Percentiles rank a stretch among this genome's conserved stretches.
Conservation (phyloP, 2,888 invertebrate genomes). For the Byasa hedistus region DNA sequence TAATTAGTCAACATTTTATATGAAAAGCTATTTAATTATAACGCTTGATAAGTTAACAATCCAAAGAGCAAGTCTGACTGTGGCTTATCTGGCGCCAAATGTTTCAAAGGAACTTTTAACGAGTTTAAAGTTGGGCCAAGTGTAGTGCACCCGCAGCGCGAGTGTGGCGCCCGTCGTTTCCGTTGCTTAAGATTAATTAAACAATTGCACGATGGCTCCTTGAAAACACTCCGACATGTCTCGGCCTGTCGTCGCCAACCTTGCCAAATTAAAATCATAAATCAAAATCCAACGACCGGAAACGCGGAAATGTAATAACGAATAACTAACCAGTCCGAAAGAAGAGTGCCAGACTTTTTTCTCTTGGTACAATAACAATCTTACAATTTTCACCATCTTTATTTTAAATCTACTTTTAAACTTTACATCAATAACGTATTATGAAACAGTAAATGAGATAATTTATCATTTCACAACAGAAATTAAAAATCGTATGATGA, state of each 20-base stretch:
- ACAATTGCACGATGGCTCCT: slow-evolving; percentile 79
- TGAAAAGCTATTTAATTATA: slow-evolving; percentile 72
- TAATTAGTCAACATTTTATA: slow-evolving; percentile 48
- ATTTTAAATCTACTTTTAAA: not conserved
- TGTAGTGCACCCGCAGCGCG: slow-evolving; percentile 67
- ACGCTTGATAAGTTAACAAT: slow-evolving; percentile 77
- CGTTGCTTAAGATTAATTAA: slow-evolving; percentile 77
- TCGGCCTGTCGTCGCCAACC: slow-evolving; percentile 78
- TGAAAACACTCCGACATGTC: slow-evolving; percentile 80
- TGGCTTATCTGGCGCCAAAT: slow-evolving; percentile 80
- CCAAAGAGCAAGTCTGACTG: slow-evolving; percentile 72
- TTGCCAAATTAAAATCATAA: slow-evolving; percentile 79
- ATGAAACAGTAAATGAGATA: not conserved
- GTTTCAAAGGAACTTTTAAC: slow-evolving; percentile 79
- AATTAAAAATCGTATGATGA: slow-evolving; percentile 24
- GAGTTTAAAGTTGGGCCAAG: slow-evolving; percentile 78
- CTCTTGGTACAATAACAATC: slow-evolving; percentile 42
- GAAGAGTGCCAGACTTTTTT: slow-evolving; percentile 29
- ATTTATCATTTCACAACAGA: slow-evolving; percentile 24
- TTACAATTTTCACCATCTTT: not conserved
- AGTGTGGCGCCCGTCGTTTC: slow-evolving; percentile 59
- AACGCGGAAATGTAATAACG: slow-evolving; percentile 73
- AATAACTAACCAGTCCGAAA: slow-evolving; percentile 57
- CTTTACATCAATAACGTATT: not conserved
- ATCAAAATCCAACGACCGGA: slow-evolving; percentile 75